Evolutionary conservation across 2,888 invertebrate genomes (phyloP).

Genomic region (Drosophila borealis): DNA sequence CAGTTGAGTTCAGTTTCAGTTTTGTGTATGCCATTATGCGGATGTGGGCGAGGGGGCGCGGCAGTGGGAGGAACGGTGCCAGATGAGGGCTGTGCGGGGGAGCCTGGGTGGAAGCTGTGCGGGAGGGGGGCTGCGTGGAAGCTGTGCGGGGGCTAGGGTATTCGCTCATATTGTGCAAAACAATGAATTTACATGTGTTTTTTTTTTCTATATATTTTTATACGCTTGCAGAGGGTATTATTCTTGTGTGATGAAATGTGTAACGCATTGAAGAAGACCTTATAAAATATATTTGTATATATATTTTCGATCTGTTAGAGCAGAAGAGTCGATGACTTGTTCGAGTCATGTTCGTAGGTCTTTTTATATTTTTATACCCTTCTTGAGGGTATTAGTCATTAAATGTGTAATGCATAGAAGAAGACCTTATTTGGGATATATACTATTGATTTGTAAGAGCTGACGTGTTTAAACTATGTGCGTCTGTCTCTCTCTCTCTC

Average conservation of each 20-base stretch:
- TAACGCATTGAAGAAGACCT: neutral
- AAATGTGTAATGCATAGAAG: too few species aligned
- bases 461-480: too few species aligned
- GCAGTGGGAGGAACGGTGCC: neutral
- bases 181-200: conserved; percentile 72
- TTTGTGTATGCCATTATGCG: conserved; percentile 45
- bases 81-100: neutral
- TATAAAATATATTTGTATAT: neutral
- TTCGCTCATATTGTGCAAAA: conserved; percentile 73
- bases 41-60: neutral
- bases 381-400: too few species aligned
- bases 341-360: too few species aligned
- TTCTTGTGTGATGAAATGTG: too few species aligned
- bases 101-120: neutral
- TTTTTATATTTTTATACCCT: too few species aligned
- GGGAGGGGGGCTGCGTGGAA: neutral
- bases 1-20: conserved; percentile 60
- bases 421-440: too few species aligned
- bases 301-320: neutral
- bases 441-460: too few species aligned
- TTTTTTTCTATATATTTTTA: conserved; percentile 16
- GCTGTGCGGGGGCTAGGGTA: conserved; percentile 3
- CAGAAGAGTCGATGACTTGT: too few species aligned
- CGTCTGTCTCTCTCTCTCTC: too few species aligned
- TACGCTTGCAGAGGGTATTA: neutral